phyloP scores from a whole-genome alignment of 1,140 invertebrate species.

The Rhizoglyphus robini region DNA sequence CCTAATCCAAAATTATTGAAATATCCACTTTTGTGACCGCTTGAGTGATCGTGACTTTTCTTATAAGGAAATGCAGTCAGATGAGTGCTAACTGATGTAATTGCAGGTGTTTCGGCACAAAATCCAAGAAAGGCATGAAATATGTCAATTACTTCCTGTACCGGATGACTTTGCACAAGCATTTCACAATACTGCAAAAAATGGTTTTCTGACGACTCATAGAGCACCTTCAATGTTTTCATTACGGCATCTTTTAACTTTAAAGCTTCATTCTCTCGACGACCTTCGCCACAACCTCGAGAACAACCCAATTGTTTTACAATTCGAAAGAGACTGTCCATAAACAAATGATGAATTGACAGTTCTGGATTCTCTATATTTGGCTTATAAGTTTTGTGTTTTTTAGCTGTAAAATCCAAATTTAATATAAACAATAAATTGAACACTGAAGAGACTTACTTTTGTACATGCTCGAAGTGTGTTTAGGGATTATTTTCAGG shows the following conservation, averaged over 20 bases:
- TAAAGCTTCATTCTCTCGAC: slow-evolving; percentile 27
- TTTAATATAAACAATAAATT: background rate
- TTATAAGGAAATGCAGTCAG: background rate
- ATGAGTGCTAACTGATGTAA: background rate
- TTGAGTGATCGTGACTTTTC: background rate
- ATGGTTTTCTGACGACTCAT: slow-evolving; percentile 25
- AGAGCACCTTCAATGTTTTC: slow-evolving; percentile 23
- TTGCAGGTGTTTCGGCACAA: slow-evolving; percentile 56
- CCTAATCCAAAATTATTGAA: slow-evolving; percentile 70
- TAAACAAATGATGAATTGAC: slow-evolving; percentile 36
- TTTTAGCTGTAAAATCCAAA: slow-evolving; percentile 10
- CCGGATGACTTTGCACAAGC: slow-evolving; percentile 56
- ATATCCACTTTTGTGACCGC: slow-evolving; percentile 41
- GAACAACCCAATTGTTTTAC: slow-evolving; percentile 80
- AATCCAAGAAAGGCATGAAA: slow-evolving; percentile 90
- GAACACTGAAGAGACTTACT: background rate
- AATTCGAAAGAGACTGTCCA: slow-evolving; percentile 48
- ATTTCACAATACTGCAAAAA: slow-evolving; percentile 57
- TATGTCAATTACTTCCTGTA: slow-evolving; percentile 76
- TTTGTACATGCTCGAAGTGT: slow-evolving; percentile 14
- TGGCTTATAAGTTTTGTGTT: slow-evolving; percentile 7
- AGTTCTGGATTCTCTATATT: slow-evolving; percentile 28
- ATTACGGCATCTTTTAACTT: slow-evolving; percentile 24
- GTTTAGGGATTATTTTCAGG: slow-evolving; percentile 50
- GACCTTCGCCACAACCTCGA: slow-evolving; percentile 60